Percentiles rank a stretch among this genome's conserved stretches.
Conservation (phyloP, 2,113 vertebrate species). For the Connochaetes taurinus region DNA sequence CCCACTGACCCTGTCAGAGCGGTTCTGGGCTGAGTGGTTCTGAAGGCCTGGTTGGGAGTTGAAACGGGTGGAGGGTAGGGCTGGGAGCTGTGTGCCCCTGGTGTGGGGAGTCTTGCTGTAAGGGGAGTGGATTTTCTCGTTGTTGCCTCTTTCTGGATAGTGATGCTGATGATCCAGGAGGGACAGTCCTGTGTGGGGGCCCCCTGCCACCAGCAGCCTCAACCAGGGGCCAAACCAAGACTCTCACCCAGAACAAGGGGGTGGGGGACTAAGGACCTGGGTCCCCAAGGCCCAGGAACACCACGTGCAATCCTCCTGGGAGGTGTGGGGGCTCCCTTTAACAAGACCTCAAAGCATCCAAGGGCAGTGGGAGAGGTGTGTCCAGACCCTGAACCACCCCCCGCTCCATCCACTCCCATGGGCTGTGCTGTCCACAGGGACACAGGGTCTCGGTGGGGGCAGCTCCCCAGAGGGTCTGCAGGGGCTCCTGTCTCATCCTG, state of each 20-base stretch:
- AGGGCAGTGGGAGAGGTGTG: fast-evolving
- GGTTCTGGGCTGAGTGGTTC: neutral
- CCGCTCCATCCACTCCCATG: fast-evolving
- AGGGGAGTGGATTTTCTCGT: fast-evolving
- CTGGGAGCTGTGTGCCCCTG: fast-evolving
- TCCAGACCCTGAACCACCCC: too few species aligned
- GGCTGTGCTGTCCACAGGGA: fast-evolving
- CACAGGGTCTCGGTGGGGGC: fast-evolving
- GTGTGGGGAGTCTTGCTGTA: too few species aligned
- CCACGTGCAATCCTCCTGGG: fast-evolving
- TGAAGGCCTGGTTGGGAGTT: too few species aligned
- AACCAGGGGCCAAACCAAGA: neutral
- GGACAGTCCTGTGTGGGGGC: neutral
- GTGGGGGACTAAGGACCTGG: neutral
- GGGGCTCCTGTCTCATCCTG: fast-evolving
- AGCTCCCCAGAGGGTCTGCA: neutral
- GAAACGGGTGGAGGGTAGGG: neutral
- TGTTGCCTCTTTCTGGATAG: neutral
- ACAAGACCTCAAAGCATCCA: neutral
- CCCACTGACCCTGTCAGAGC: neutral
- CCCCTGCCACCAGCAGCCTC: neutral
- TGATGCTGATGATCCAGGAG: neutral
- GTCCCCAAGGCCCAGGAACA: too few species aligned
- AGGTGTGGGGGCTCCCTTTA: neutral
- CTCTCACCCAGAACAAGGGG: neutral